These are phyloP conservation scores for Myopa tessellatipennis DNA, from an alignment of 2,888 invertebrate species.

Conservation along the genomic window DNA sequence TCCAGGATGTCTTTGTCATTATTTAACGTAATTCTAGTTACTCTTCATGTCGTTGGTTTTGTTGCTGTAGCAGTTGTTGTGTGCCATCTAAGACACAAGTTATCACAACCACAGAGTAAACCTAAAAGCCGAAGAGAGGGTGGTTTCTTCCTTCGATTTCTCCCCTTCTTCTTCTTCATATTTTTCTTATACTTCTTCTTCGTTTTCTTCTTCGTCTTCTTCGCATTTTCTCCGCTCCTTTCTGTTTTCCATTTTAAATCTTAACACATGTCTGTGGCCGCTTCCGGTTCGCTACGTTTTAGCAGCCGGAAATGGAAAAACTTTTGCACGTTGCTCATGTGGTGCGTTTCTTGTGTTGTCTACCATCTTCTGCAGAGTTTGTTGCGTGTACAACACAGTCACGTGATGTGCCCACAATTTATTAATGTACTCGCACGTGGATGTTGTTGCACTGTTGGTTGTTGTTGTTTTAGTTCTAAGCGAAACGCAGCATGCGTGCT, in stretches of 20 bases:
- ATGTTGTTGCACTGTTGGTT: too few relatives aligned
- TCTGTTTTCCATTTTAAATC: conserved; percentile 18
- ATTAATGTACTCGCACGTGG: neutral
- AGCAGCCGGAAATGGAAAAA: conserved; percentile 44
- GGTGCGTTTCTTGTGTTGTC: neutral
- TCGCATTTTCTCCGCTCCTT: neutral
- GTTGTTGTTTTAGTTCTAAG: neutral
- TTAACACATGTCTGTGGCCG: conserved; percentile 15
- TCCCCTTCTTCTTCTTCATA: neutral
- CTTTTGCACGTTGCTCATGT: conserved; percentile 38
- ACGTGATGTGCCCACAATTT: neutral
- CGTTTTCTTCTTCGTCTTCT: neutral
- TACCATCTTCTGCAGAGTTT: neutral
- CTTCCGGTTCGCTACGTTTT: conserved; percentile 32
- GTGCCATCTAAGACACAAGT: neutral
- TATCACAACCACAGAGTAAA: neutral
- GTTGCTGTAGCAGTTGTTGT: neutral
- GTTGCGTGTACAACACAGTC: neutral
- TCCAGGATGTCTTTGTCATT: conserved; percentile 59
- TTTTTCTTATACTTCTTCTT: neutral
- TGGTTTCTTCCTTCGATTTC: neutral
- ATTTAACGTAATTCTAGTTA: conserved; percentile 30
- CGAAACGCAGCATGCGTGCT: neutral
- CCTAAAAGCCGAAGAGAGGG: neutral
- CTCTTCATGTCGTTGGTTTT: too few relatives aligned